Percentiles rank a stretch among this genome's conserved stretches.
Conservation (phyloP, 2,797 vertebrate species). For the Anguilla marmorata region DNA sequence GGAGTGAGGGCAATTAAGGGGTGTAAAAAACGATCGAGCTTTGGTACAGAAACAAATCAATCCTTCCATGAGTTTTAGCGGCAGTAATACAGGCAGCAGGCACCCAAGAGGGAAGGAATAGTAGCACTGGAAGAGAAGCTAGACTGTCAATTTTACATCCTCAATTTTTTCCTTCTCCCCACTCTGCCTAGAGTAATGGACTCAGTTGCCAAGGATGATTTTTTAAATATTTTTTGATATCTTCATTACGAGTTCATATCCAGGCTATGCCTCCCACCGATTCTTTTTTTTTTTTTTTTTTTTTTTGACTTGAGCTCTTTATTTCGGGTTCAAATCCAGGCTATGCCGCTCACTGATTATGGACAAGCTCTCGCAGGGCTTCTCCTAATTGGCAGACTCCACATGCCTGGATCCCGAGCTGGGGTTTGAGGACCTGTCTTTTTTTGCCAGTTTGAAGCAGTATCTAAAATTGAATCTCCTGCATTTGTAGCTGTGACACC, state of each 20-base stretch:
- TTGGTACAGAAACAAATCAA: not conserved
- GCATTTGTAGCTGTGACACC: not conserved
- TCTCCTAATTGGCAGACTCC: constrained; percentile 1
- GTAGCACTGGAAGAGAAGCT: not conserved
- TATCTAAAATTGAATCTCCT: constrained; percentile 25
- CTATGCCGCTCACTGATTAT: not conserved
- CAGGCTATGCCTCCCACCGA: not conserved
- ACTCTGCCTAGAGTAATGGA: not conserved
- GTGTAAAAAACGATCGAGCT: not conserved
- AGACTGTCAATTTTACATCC: not conserved
- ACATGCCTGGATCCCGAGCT: not conserved
- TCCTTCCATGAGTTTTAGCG: not conserved
- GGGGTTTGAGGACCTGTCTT: not conserved
- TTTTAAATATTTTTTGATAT: not conserved
- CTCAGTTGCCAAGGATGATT: not conserved
- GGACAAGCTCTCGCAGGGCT: not conserved
- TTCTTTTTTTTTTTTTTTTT: not conserved
- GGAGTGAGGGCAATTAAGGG: not conserved
- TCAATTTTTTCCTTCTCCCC: not conserved
- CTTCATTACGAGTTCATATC: constrained; percentile 12
- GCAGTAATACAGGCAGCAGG: not conserved
- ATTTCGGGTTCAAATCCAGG: constrained; percentile 15
- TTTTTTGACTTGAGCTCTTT: constrained; percentile 13
- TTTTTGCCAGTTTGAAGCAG: not conserved
- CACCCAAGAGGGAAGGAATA: not conserved